Percentiles rank a stretch among this genome's conserved stretches.
Conservation (phyloP, 2,797 vertebrate species). For the Scarus forsteni region DNA sequence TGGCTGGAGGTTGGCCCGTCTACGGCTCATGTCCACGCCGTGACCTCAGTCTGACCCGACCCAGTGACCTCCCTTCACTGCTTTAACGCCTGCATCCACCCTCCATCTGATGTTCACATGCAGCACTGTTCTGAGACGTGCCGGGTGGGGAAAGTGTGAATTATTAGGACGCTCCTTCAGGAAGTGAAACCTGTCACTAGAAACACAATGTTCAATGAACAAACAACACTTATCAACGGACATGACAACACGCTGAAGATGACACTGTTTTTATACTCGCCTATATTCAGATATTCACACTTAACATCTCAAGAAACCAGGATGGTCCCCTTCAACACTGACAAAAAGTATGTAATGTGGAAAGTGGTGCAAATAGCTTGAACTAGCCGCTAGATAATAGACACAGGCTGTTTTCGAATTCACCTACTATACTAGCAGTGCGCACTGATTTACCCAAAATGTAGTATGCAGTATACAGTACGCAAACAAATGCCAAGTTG, state of each 20-base stretch:
- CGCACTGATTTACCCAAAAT: too few species aligned
- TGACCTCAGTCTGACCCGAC: conserved; percentile 53
- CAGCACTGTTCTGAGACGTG: not conserved
- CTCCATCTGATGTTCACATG: conserved; percentile 36
- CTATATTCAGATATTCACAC: too few species aligned
- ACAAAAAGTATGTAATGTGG: too few species aligned
- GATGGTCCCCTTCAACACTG: too few species aligned
- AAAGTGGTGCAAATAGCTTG: too few species aligned
- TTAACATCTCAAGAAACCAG: too few species aligned
- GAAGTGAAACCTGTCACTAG: conserved; percentile 54
- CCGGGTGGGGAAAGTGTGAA: conserved; percentile 5
- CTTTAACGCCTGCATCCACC: conserved; percentile 8
- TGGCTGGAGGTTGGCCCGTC: conserved; percentile 5
- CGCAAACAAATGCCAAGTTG: too few species aligned
- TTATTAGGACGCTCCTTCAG: conserved; percentile 25
- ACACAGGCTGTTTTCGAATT: too few species aligned
- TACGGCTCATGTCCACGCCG: conserved; percentile 13
- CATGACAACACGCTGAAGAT: not conserved
- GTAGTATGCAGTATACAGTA: too few species aligned
- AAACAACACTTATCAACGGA: not conserved
- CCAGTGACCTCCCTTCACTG: conserved; percentile 42
- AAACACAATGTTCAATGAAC: conserved; percentile 43
- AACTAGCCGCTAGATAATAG: too few species aligned
- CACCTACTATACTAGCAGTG: too few species aligned
- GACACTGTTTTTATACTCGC: too few species aligned